phyloP scores from a whole-genome alignment of 2,797 vertebrate genomes.

The Scyliorhinus canicula region DNA sequence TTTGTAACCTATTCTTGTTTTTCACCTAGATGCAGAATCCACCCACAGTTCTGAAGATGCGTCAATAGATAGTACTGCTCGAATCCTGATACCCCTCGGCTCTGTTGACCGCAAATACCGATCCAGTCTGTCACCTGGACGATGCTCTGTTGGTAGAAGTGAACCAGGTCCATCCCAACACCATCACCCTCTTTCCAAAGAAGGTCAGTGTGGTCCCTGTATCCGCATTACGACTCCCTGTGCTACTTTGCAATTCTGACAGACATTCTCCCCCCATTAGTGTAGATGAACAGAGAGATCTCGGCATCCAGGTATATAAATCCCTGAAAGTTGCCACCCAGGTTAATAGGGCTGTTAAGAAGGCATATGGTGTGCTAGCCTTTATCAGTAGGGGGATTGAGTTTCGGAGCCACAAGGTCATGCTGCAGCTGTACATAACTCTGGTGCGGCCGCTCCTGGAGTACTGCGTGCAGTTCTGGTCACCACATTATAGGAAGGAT shows the following conservation, averaged over 20 bases:
- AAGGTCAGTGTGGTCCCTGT: constrained; percentile 1
- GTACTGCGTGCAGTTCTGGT: too few species aligned
- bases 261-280: neutral
- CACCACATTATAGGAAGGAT: too few species aligned
- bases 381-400: too few species aligned
- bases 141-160: neutral
- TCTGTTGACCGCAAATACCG: neutral
- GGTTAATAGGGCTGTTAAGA: too few species aligned
- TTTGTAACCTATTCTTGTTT: constrained; percentile 1
- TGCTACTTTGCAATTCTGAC: neutral
- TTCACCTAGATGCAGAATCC: neutral
- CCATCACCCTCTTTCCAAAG: neutral
- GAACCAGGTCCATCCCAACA: neutral
- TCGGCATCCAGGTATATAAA: too few species aligned
- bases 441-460: too few species aligned
- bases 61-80: neutral
- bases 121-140: neutral
- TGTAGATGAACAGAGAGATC: too few species aligned
- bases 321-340: too few species aligned
- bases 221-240: neutral
- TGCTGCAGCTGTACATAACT: too few species aligned
- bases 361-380: too few species aligned
- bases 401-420: too few species aligned
- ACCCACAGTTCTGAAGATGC: neutral
- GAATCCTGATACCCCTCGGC: too few species aligned